Evolutionary conservation across 2,797 vertebrate genomes (phyloP).

Genomic region (Choloepus didactylus): DNA sequence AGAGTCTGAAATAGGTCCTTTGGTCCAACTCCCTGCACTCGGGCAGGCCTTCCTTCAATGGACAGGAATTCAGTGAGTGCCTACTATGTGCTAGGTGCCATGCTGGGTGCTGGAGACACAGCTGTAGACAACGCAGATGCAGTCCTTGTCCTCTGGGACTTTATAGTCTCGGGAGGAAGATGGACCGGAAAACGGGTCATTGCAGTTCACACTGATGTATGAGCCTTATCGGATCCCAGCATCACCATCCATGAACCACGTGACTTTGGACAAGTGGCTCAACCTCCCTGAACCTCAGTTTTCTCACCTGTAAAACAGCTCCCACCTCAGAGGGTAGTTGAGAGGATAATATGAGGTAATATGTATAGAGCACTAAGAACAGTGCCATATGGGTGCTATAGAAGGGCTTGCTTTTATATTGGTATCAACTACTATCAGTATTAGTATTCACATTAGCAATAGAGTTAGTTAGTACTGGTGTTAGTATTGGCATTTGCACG

Average conservation of each 20-base stretch:
- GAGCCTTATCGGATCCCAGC: background rate
- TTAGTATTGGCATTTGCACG: too few species aligned
- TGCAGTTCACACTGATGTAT: background rate
- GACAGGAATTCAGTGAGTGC: background rate
- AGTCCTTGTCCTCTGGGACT: background rate
- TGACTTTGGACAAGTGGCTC: background rate
- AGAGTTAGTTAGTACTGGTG: background rate
- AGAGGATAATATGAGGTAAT: background rate
- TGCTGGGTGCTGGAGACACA: background rate
- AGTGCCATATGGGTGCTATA: rapidly evolving
- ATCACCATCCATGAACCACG: background rate
- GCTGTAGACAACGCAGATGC: background rate
- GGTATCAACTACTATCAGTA: background rate
- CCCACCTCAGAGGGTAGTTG: background rate
- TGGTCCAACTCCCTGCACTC: background rate
- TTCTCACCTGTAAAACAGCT: background rate
- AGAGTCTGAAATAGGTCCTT: background rate
- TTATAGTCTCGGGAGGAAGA: background rate
- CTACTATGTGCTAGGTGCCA: background rate
- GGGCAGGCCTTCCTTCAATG: background rate
- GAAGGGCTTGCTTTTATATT: rapidly evolving
- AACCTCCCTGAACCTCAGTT: background rate
- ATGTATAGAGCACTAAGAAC: background rate
- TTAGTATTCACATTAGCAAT: too few species aligned
- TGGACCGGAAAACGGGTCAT: background rate